Conservation (phyloP, 2,113 vertebrate species). For the Prochilodus magdalenae region DNA sequence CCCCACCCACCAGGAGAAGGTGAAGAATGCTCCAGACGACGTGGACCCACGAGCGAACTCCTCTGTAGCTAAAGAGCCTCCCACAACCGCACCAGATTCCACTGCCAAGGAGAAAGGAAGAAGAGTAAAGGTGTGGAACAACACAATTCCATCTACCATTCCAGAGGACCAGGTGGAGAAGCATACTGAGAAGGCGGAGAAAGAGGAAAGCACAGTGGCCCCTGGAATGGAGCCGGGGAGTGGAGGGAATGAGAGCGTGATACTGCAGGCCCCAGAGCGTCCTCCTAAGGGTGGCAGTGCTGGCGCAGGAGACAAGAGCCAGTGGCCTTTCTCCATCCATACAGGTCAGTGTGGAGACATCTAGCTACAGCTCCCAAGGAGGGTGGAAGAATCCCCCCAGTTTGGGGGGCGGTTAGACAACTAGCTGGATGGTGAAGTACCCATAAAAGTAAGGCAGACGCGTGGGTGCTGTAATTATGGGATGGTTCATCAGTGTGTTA, state of each 20-base stretch:
- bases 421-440: too few species aligned
- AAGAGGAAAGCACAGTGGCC: conserved; percentile 55
- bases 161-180: conserved; percentile 49
- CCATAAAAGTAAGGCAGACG: too few species aligned
- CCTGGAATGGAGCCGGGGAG: conserved; percentile 73
- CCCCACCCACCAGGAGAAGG: conserved; percentile 64
- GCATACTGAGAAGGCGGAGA: conserved; percentile 48
- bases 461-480: too few species aligned
- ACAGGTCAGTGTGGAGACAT: conserved; percentile 78
- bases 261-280: conserved; percentile 63
- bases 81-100: conserved; percentile 58
- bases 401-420: neutral
- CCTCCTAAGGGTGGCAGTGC: conserved; percentile 59
- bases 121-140: conserved; percentile 63
- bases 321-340: conserved; percentile 84
- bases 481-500: too few species aligned
- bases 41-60: conserved; percentile 38
- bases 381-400: too few species aligned
- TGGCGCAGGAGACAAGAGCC: conserved; percentile 49
- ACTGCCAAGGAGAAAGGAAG: conserved; percentile 76
- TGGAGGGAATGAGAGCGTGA: conserved; percentile 62
- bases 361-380: neutral
- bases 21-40: conserved; percentile 65
- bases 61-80: conserved; percentile 52
- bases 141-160: conserved; percentile 53